Percentiles rank a stretch among this genome's conserved stretches.
These are phyloP conservation scores for Oenanthe melanoleuca DNA, from an alignment of 2,113 vertebrate genomes.

Conservation along the genomic window DNA sequence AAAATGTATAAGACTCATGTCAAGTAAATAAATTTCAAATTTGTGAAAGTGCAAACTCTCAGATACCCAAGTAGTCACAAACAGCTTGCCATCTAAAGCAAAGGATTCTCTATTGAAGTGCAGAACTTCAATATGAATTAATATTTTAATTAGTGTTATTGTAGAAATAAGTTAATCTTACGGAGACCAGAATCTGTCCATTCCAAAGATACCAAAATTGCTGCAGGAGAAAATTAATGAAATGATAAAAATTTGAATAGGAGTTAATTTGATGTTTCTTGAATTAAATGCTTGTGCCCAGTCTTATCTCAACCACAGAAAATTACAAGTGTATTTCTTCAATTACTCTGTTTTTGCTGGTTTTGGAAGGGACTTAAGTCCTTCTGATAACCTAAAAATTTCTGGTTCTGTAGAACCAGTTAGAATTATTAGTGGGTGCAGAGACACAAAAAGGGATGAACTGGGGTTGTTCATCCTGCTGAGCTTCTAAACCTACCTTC, in stretches of 20 bases:
- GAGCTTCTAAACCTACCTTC: neutral
- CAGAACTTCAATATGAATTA: neutral
- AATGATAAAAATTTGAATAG: neutral
- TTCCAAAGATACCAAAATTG: neutral
- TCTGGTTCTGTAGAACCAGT: neutral
- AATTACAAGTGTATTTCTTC: neutral
- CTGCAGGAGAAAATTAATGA: neutral
- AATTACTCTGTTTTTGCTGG: neutral
- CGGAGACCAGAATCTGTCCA: neutral
- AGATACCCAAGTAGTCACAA: neutral
- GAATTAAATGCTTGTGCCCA: neutral
- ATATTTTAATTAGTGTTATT: neutral
- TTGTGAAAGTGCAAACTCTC: neutral
- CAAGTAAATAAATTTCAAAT: constrained; percentile 3
- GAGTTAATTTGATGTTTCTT: neutral
- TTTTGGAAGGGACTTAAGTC: neutral
- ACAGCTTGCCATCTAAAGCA: neutral
- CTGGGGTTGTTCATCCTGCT: neutral
- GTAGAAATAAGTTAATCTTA: neutral
- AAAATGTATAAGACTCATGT: neutral
- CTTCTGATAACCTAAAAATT: neutral
- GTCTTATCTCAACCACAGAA: neutral
- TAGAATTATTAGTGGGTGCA: neutral
- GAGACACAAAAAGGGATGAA: neutral
- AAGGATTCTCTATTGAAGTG: neutral